phyloP scores from a whole-genome alignment of 2,888 invertebrate genomes.

The Epinotia demarniana region DNA sequence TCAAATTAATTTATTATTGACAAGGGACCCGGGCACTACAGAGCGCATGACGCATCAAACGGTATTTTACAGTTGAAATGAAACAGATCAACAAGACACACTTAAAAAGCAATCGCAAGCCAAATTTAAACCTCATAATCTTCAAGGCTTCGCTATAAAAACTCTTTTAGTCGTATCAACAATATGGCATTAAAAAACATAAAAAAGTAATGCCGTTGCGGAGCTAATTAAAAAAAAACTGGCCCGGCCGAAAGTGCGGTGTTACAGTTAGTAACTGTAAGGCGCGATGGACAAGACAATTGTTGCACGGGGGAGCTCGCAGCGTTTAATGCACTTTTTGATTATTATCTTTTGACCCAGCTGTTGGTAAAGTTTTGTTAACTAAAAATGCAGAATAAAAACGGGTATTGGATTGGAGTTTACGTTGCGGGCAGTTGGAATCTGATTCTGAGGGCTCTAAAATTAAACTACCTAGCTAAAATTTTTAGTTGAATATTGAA shows the following conservation, averaged over 20 bases:
- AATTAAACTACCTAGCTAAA: too few species aligned
- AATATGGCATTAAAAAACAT: slow-evolving; percentile 43
- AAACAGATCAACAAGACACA: background rate
- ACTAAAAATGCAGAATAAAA: background rate
- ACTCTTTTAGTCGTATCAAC: slow-evolving; percentile 22
- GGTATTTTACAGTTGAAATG: slow-evolving; percentile 10
- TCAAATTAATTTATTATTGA: background rate
- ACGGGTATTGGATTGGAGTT: background rate
- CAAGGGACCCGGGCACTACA: background rate
- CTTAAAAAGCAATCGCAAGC: slow-evolving; percentile 5
- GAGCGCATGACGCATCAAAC: background rate
- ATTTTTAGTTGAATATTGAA: too few species aligned
- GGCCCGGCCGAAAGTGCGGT: slow-evolving; percentile 72
- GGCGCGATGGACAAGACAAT: slow-evolving; percentile 66
- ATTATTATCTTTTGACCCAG: slow-evolving; percentile 24
- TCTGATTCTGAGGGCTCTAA: too few species aligned
- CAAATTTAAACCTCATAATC: slow-evolving; percentile 13
- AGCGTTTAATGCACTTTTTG: slow-evolving; percentile 36
- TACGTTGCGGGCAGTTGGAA: too few species aligned
- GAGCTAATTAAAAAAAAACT: slow-evolving; percentile 70
- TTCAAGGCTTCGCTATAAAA: slow-evolving; percentile 30
- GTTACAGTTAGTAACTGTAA: slow-evolving; percentile 79
- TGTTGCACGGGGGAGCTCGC: slow-evolving; percentile 29
- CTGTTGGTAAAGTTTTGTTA: background rate
- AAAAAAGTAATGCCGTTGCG: slow-evolving; percentile 52